Conservation (phyloP, 2,888 invertebrate genomes). For the Herminia tarsipennalis region DNA sequence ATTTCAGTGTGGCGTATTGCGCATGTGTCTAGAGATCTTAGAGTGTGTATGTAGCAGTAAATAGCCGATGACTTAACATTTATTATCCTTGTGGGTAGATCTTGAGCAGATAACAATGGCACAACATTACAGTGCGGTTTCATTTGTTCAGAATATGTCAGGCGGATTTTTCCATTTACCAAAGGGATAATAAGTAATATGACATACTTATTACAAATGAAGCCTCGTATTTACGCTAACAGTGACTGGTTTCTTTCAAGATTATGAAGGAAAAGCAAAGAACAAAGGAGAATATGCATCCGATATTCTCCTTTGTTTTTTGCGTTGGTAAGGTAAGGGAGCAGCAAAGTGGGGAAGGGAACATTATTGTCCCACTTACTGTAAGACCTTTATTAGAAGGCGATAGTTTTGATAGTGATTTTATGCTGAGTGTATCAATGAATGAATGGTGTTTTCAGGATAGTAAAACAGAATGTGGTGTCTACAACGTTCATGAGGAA, state of each 20-base stretch:
- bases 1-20: background rate
- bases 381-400: too few species aligned
- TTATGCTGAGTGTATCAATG: background rate
- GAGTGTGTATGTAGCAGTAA: background rate
- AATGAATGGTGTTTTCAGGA: constrained; percentile 56
- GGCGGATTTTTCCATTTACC: constrained; percentile 6
- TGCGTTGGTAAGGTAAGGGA: too few species aligned
- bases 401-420: too few species aligned
- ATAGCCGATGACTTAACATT: background rate
- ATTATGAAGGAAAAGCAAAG: background rate
- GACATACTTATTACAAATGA: background rate
- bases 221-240: background rate
- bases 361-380: too few species aligned
- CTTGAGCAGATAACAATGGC: constrained; percentile 8
- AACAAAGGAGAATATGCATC: background rate
- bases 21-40: background rate
- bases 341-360: too few species aligned
- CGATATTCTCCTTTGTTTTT: too few species aligned
- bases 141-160: background rate
- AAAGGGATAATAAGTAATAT: background rate
- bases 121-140: constrained; percentile 10
- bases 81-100: constrained; percentile 1
- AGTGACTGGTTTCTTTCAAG: background rate
- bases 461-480: constrained; percentile 78
- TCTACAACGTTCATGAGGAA: constrained; percentile 87